phyloP scores from a whole-genome alignment of 2,113 vertebrate species.

The Pogona vitticeps region DNA sequence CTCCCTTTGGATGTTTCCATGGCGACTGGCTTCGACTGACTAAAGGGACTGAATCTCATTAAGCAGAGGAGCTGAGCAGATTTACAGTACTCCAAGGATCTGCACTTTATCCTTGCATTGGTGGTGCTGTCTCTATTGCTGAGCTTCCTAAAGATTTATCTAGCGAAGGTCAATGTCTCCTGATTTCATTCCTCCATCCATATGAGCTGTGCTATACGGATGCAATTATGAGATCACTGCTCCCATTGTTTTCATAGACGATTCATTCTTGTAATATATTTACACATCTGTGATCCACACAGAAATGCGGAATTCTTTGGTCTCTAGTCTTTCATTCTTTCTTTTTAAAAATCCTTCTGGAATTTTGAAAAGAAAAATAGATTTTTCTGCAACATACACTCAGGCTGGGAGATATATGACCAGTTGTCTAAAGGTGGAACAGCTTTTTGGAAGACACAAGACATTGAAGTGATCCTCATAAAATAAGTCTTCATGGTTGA shows the following conservation, averaged over 20 bases:
- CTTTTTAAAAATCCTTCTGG: not conserved
- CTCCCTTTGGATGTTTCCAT: constrained; percentile 67
- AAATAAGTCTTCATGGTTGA: not conserved
- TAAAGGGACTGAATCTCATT: not conserved
- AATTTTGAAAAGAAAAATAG: not conserved
- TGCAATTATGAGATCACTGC: not conserved
- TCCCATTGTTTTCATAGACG: not conserved
- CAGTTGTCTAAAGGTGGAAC: not conserved
- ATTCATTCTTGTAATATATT: not conserved
- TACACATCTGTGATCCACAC: not conserved
- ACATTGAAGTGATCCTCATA: not conserved
- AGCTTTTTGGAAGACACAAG: not conserved
- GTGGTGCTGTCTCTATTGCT: not conserved
- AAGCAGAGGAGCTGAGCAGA: not conserved
- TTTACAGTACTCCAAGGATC: not conserved
- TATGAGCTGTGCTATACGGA: not conserved
- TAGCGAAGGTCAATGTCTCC: not conserved
- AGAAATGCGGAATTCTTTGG: not conserved
- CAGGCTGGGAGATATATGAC: not conserved
- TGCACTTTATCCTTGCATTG: not conserved
- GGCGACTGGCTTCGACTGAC: constrained; percentile 51
- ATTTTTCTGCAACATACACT: not conserved
- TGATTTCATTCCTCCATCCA: not conserved
- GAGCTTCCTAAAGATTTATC: not conserved
- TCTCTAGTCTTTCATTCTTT: not conserved